These are phyloP conservation scores for Macroglossus sobrinus DNA, from an alignment of 2,113 vertebrate genomes.

Conservation along the genomic window DNA sequence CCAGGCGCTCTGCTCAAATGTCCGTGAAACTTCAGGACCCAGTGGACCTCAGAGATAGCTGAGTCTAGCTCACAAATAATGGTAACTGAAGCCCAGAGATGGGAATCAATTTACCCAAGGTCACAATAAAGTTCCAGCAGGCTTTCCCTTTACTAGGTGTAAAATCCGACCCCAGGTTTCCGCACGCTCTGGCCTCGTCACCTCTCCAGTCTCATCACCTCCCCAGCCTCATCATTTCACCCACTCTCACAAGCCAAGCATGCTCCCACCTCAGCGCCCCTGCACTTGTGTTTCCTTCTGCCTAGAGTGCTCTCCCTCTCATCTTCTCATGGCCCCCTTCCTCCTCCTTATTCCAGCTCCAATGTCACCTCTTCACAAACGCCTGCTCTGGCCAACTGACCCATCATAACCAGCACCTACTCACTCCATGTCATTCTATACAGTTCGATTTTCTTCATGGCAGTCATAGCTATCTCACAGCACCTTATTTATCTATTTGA, in stretches of 20 bases:
- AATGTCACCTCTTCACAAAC: background rate
- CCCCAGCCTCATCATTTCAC: background rate
- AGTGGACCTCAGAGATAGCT: background rate
- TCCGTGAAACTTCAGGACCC: background rate
- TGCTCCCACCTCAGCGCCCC: background rate
- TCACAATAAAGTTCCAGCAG: background rate
- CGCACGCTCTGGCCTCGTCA: rapidly evolving
- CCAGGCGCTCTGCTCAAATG: background rate
- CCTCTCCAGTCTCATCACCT: background rate
- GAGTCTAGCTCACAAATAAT: background rate
- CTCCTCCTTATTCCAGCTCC: background rate
- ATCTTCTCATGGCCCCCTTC: background rate
- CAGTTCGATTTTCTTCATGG: rapidly evolving
- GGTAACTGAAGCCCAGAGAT: background rate
- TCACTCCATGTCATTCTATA: rapidly evolving
- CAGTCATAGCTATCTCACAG: background rate
- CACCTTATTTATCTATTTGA: background rate
- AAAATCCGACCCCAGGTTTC: background rate
- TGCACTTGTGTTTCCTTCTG: background rate
- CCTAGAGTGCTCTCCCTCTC: background rate
- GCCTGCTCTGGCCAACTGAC: background rate
- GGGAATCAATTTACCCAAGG: background rate
- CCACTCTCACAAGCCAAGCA: background rate
- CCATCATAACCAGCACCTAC: too few relatives aligned
- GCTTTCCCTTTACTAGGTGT: background rate